phyloP scores from a whole-genome alignment of 2,888 invertebrate species.

The Tachina lurida region DNA sequence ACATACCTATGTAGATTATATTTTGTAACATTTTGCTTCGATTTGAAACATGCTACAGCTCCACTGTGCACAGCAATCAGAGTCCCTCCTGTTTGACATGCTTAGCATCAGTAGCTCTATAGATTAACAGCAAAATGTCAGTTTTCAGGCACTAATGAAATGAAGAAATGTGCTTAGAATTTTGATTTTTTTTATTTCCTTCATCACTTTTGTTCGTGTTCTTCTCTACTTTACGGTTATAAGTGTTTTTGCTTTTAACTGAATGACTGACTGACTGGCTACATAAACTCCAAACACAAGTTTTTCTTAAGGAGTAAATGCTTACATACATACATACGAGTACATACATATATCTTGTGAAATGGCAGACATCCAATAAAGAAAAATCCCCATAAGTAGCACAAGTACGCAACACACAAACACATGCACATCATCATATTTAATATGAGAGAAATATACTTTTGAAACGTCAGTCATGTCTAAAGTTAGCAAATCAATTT shows the following conservation, averaged over 20 bases:
- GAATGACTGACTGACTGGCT: constrained; percentile 57
- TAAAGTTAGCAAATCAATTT: constrained; percentile 81
- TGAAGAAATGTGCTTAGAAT: constrained; percentile 81
- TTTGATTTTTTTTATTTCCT: constrained; percentile 77
- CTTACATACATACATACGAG: constrained; percentile 28
- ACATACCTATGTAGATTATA: neutral
- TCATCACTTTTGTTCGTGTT: constrained; percentile 49
- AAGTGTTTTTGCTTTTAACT: constrained; percentile 42
- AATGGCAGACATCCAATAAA: constrained; percentile 66
- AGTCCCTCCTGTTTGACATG: constrained; percentile 6
- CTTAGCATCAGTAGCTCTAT: constrained; percentile 43
- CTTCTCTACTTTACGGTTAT: constrained; percentile 55
- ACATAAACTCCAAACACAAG: constrained; percentile 45
- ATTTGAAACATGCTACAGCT: neutral
- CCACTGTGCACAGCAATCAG: constrained; percentile 41
- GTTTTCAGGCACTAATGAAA: constrained; percentile 78
- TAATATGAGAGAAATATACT: constrained; percentile 67
- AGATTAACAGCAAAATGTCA: constrained; percentile 67
- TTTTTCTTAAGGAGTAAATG: constrained; percentile 13
- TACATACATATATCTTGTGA: constrained; percentile 2
- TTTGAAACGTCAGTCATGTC: constrained; percentile 79
- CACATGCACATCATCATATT: constrained; percentile 17
- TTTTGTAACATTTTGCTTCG: neutral
- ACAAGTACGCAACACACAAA: neutral
- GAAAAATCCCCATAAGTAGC: constrained; percentile 61